Evolutionary conservation across 2,113 vertebrate species (phyloP).

Genomic region (Cynopterus brachyotis): DNA sequence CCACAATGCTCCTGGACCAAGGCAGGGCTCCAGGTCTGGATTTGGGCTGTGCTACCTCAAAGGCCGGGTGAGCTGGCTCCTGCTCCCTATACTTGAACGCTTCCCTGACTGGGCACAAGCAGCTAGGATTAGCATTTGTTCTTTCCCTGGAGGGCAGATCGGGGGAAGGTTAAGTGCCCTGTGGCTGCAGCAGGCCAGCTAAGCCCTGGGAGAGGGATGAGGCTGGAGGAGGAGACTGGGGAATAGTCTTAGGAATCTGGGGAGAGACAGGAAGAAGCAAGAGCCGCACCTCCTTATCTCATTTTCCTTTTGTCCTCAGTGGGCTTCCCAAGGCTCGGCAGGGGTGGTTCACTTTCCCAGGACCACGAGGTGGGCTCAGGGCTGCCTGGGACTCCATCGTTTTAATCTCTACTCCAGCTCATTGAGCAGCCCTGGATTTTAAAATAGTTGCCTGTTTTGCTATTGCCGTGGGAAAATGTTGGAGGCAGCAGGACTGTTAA

Average conservation of each 20-base stretch:
- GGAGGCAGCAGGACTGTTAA: neutral
- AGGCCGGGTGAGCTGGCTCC: neutral
- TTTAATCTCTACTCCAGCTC: neutral
- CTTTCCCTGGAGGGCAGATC: slow-evolving; percentile 62
- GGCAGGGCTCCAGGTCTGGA: neutral
- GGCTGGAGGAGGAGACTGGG: neutral
- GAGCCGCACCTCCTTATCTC: slow-evolving; percentile 3
- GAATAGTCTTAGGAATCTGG: neutral
- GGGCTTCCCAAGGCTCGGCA: neutral
- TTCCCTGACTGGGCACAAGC: neutral
- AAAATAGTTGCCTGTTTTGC: neutral
- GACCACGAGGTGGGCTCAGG: neutral
- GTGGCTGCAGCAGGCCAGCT: slow-evolving; percentile 66
- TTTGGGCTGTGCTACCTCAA: neutral
- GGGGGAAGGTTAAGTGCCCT: slow-evolving; percentile 63
- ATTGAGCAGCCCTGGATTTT: neutral
- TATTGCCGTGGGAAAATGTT: neutral
- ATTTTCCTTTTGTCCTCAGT: neutral
- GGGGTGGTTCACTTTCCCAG: neutral
- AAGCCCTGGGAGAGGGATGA: neutral
- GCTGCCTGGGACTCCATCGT: neutral
- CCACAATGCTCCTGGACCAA: neutral
- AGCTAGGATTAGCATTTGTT: slow-evolving; percentile 66
- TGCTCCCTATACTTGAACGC: neutral
- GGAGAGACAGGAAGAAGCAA: slow-evolving; percentile 37